A percentile compares a stretch with the other conserved stretches of the same genome.
Evolutionary conservation across 2,113 vertebrate genomes (phyloP).

Genomic region (Triplophysa dalaica): DNA sequence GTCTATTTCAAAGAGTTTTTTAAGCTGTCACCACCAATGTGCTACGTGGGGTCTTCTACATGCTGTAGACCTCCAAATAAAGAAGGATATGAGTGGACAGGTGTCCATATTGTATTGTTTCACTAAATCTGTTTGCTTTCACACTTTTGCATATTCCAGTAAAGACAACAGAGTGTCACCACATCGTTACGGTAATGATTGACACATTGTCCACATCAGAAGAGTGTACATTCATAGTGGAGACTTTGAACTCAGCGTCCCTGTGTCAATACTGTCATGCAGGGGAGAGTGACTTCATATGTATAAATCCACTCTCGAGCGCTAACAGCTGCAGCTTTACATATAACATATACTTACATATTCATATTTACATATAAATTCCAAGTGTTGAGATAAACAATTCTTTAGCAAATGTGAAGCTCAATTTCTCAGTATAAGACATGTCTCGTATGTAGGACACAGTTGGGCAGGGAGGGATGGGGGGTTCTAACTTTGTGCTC

Average conservation of each 20-base stretch:
- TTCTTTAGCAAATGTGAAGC: background rate
- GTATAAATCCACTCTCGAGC: background rate
- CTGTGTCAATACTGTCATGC: constrained; percentile 20
- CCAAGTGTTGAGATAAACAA: background rate
- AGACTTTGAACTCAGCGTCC: constrained; percentile 31
- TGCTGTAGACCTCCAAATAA: background rate
- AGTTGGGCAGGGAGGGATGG: constrained; percentile 17
- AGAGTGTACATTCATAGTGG: constrained; percentile 47
- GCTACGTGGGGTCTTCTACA: background rate
- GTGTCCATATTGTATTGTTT: constrained; percentile 12
- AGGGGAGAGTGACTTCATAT: background rate
- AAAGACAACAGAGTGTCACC: constrained; percentile 45
- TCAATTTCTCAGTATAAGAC: background rate
- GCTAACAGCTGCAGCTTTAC: background rate
- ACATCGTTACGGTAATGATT: constrained; percentile 54
- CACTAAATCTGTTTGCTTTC: constrained; percentile 4
- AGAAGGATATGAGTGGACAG: background rate
- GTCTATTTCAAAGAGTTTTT: background rate
- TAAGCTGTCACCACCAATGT: background rate
- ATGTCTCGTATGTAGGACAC: constrained; percentile 44
- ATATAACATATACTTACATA: no score
- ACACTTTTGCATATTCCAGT: constrained; percentile 51
- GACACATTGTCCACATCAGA: constrained; percentile 59
- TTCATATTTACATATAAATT: background rate
- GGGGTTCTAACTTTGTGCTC: constrained; percentile 51